phyloP scores from a whole-genome alignment of 2,113 vertebrate genomes.

The Halcyon malimbica region DNA sequence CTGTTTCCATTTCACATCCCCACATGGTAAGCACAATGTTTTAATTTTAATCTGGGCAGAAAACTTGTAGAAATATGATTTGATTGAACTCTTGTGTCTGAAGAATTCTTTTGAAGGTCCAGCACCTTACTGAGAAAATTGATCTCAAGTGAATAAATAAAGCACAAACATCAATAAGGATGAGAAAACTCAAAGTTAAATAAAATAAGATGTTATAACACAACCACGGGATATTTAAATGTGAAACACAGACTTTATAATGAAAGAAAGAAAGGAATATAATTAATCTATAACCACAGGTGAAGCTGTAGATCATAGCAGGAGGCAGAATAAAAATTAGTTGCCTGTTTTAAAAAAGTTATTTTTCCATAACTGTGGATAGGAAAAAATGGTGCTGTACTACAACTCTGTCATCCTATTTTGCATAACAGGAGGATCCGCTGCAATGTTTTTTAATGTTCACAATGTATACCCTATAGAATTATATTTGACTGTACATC shows the following conservation, averaged over 20 bases:
- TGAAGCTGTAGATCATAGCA: not conserved
- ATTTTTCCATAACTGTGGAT: not conserved
- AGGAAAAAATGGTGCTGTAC: not conserved
- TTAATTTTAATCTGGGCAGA: constrained; percentile 12
- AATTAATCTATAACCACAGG: not conserved
- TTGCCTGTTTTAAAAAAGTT: not conserved
- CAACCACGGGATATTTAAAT: not conserved
- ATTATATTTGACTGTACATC: not conserved
- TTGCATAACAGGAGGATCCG: not conserved
- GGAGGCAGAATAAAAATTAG: not conserved
- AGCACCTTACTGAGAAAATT: constrained; percentile 31
- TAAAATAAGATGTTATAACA: not conserved
- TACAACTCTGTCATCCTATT: not conserved
- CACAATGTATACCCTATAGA: not conserved
- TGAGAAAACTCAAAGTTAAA: constrained; percentile 23
- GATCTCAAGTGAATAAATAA: constrained; percentile 56
- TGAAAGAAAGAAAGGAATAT: not conserved
- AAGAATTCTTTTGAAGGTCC: constrained; percentile 48
- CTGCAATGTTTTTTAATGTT: not conserved
- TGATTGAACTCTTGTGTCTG: constrained; percentile 26
- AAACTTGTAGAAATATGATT: not conserved
- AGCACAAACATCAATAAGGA: constrained; percentile 21
- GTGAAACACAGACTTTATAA: not conserved
- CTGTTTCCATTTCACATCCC: not conserved
- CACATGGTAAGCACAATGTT: not conserved